These are phyloP conservation scores for Probosciger aterrimus DNA, from an alignment of 2,113 vertebrate genomes.

Conservation along the genomic window DNA sequence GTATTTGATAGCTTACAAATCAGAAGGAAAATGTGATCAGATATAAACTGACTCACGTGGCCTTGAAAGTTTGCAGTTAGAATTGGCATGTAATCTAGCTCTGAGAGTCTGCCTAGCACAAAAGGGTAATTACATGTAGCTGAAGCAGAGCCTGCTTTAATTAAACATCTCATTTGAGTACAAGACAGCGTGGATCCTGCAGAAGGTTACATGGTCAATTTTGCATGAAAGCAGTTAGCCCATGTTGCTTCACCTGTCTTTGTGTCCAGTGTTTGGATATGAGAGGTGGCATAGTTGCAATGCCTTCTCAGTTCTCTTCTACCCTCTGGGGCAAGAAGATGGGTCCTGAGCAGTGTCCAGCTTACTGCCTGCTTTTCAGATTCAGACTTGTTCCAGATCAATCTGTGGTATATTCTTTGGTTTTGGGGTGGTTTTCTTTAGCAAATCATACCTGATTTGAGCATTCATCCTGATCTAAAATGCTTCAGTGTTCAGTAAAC, in stretches of 20 bases:
- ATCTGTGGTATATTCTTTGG: not conserved
- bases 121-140: not conserved
- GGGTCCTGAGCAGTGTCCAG: not conserved
- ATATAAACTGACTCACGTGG: not conserved
- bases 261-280: not conserved
- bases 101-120: not conserved
- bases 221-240: not conserved
- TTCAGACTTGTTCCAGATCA: not conserved
- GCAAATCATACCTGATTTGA: not conserved
- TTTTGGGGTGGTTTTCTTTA: not conserved
- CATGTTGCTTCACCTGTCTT: not conserved
- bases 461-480: not conserved
- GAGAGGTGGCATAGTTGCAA: not conserved
- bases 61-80: not conserved
- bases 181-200: not conserved
- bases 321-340: not conserved
- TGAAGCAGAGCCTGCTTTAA: not conserved
- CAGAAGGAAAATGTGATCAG: not conserved
- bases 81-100: not conserved
- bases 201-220: not conserved
- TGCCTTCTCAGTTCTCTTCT: not conserved
- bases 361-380: not conserved
- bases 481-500: not conserved
- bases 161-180: not conserved
- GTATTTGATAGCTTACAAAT: not conserved